phyloP scores from a whole-genome alignment of 2,113 vertebrate genomes.

The Calidris pygmaea region DNA sequence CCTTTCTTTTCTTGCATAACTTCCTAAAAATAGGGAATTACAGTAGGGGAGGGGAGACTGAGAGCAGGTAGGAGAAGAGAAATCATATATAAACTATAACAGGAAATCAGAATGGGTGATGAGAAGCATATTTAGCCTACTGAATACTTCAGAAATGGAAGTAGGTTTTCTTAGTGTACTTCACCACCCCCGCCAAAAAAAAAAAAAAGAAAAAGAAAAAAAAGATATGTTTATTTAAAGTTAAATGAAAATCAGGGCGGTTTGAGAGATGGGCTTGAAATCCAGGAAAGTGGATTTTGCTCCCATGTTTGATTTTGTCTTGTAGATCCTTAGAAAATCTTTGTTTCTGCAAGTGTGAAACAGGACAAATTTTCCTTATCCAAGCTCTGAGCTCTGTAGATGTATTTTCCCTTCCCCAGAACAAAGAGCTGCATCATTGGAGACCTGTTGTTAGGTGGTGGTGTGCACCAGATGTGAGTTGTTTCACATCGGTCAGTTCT shows the following conservation, averaged over 20 bases:
- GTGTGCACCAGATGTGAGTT: neutral
- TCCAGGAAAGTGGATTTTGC: neutral
- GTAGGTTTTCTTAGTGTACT: neutral
- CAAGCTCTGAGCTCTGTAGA: neutral
- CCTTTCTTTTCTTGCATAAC: neutral
- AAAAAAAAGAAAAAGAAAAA: neutral
- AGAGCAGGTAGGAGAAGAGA: neutral
- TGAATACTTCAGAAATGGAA: constrained; percentile 24
- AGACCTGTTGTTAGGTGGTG: neutral
- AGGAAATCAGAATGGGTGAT: neutral
- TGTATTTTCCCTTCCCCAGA: neutral
- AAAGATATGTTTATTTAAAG: neutral
- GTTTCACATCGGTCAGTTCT: neutral
- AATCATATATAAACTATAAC: neutral
- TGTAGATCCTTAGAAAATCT: neutral
- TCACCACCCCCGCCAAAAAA: too few relatives aligned
- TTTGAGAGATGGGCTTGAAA: neutral
- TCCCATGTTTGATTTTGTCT: neutral
- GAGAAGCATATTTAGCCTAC: neutral
- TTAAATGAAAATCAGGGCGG: neutral
- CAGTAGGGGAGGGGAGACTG: neutral
- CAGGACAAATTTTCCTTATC: neutral
- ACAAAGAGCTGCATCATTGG: neutral
- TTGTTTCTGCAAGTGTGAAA: neutral
- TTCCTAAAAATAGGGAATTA: neutral